phyloP scores from a whole-genome alignment of 2,797 vertebrate species.

The Melanotaenia nigrans region DNA sequence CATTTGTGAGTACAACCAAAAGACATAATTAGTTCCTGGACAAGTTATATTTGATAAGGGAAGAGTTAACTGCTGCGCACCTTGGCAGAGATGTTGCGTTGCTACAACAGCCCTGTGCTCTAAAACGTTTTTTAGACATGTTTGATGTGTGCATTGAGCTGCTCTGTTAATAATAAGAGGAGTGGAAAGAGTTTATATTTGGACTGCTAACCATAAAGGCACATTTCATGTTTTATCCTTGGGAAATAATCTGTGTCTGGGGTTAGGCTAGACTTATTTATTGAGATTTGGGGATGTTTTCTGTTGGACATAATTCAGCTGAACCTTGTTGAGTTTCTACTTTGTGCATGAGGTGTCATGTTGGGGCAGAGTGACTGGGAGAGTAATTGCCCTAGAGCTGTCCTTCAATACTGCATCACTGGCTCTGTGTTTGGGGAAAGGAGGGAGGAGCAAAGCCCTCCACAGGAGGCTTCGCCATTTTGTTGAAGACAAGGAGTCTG shows the following conservation, averaged over 20 bases:
- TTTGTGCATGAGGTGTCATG: slow-evolving; percentile 56
- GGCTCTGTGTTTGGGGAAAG: slow-evolving; percentile 25
- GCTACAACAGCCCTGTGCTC: slow-evolving; percentile 20
- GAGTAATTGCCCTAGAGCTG: slow-evolving; percentile 71
- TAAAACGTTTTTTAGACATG: slow-evolving; percentile 1
- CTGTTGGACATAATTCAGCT: slow-evolving; percentile 20
- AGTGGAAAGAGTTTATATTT: slow-evolving; percentile 3
- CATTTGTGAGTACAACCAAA: slow-evolving; percentile 5
- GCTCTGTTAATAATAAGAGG: slow-evolving; percentile 2
- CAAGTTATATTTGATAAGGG: slow-evolving; percentile 27
- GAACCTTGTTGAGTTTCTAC: slow-evolving; percentile 46
- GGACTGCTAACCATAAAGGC: slow-evolving; percentile 4
- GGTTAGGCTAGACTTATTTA: not conserved
- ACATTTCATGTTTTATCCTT: slow-evolving; percentile 15
- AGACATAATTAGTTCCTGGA: slow-evolving; percentile 1
- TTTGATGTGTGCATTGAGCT: slow-evolving; percentile 13
- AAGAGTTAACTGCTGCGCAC: slow-evolving; percentile 27
- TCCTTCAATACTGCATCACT: slow-evolving; percentile 66
- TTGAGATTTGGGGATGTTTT: slow-evolving; percentile 32
- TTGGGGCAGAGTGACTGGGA: slow-evolving; percentile 52
- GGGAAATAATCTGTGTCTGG: not conserved
- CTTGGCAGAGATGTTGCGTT: slow-evolving; percentile 8
- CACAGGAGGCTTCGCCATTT: slow-evolving; percentile 68
- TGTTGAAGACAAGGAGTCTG: slow-evolving; percentile 28
- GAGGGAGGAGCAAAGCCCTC: slow-evolving; percentile 30